A percentile compares a stretch with the other conserved stretches of the same genome.
Evolutionary conservation across 1,140 invertebrate genomes (phyloP).

Genomic region (Drosophila bipectinata): DNA sequence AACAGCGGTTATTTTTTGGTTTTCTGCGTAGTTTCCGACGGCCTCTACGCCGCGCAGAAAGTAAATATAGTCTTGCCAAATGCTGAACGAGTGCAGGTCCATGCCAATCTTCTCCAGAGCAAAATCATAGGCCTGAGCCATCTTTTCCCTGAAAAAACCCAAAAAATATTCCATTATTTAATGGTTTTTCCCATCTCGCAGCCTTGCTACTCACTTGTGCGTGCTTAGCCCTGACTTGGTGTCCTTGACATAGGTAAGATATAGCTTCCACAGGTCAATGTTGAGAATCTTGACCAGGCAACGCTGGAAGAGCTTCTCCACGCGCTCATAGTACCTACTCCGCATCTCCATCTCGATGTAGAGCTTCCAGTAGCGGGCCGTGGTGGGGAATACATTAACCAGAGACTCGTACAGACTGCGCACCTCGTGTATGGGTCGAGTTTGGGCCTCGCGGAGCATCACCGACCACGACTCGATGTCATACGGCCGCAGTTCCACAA

Average conservation of each 20-base stretch:
- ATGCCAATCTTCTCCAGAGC: constrained; percentile 99
- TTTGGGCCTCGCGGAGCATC: constrained; percentile 95
- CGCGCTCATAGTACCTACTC: constrained; percentile 97
- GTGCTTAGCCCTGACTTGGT: constrained; percentile 96
- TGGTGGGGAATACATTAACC: constrained; percentile 96
- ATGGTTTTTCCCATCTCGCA: neutral
- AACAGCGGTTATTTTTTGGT: constrained; percentile 99
- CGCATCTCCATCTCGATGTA: constrained; percentile 99
- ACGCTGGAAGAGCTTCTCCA: constrained; percentile 99
- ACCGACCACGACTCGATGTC: constrained; percentile 99
- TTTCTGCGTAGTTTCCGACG: constrained; percentile 99
- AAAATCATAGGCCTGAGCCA: constrained; percentile 99
- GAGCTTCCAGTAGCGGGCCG: constrained; percentile 99
- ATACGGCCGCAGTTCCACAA: constrained; percentile 93
- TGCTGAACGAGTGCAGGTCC: constrained; percentile 97
- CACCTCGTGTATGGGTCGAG: constrained; percentile 95
- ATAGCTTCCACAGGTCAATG: constrained; percentile 99
- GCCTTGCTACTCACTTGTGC: constrained; percentile 92
- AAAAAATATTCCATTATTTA: neutral
- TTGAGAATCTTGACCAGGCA: constrained; percentile 99
- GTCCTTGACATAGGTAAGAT: constrained; percentile 99
- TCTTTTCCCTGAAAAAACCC: constrained; percentile 93
- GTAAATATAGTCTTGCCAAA: constrained; percentile 99
- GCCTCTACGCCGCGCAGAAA: constrained; percentile 99
- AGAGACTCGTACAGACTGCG: constrained; percentile 96